phyloP scores from a whole-genome alignment of 1,140 invertebrate genomes.

The Eurosta solidaginis region DNA sequence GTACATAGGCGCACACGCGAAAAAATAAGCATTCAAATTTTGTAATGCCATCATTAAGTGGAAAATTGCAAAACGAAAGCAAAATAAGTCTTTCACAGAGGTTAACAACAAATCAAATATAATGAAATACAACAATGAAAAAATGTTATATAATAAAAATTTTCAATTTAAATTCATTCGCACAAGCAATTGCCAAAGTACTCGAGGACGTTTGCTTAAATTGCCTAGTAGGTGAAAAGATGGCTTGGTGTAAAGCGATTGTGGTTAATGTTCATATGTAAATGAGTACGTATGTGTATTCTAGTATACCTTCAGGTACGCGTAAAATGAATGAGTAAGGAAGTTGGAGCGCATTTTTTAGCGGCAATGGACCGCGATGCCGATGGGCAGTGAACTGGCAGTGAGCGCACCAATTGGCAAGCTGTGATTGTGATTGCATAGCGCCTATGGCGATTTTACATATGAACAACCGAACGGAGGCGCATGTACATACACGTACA shows the following conservation, averaged over 20 bases:
- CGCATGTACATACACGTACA: neutral
- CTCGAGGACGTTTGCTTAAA: neutral
- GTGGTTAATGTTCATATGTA: neutral
- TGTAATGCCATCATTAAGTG: slow-evolving; percentile 9
- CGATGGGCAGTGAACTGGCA: neutral
- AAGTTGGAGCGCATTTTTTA: neutral
- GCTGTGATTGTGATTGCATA: slow-evolving; percentile 26
- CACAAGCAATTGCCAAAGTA: slow-evolving; percentile 11
- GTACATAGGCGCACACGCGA: neutral
- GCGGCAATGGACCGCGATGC: neutral
- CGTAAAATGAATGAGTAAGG: neutral
- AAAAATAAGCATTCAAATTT: neutral
- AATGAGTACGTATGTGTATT: neutral
- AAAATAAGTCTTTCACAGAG: neutral
- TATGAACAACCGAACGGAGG: neutral
- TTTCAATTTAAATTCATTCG: slow-evolving; percentile 33
- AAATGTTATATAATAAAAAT: slow-evolving; percentile 1
- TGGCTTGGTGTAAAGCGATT: neutral
- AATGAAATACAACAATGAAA: neutral
- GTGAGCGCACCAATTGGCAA: slow-evolving; percentile 18
- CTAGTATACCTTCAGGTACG: neutral
- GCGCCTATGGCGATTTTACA: slow-evolving; percentile 11
- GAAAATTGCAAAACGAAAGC: neutral
- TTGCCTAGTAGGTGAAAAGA: neutral
- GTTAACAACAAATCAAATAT: slow-evolving; percentile 19